phyloP scores from a whole-genome alignment of 2,888 invertebrate species.

The Mimas tiliae region DNA sequence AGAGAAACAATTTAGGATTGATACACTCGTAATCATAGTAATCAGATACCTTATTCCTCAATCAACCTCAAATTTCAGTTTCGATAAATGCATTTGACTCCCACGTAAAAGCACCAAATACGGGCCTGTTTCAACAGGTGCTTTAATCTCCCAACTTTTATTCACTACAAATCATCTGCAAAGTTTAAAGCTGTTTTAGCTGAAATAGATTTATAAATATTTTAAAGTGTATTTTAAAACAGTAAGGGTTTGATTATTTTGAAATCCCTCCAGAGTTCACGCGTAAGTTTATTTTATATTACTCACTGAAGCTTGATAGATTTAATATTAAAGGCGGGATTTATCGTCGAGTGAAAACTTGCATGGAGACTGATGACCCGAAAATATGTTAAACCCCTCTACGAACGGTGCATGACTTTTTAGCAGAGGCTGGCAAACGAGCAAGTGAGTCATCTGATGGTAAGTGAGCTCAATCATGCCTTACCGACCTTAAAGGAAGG shows the following conservation, averaged over 20 bases:
- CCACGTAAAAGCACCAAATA: neutral
- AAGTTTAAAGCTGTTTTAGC: slow-evolving; percentile 11
- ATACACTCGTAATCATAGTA: no score
- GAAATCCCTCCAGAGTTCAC: neutral
- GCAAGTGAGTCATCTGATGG: no score
- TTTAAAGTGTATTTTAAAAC: neutral
- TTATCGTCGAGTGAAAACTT: neutral
- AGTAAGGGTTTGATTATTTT: neutral
- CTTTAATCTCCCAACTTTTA: slow-evolving; percentile 20
- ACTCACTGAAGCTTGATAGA: neutral
- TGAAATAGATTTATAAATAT: slow-evolving; percentile 9
- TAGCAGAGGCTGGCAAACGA: no score
- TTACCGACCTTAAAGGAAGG: no score
- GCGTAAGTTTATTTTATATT: neutral
- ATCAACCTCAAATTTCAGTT: no score
- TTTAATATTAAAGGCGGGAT: neutral
- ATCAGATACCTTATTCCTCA: no score
- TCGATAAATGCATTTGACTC: neutral
- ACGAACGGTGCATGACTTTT: no score
- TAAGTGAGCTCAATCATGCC: no score
- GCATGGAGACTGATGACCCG: no score
- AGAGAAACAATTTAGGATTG: no score
- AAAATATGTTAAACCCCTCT: no score
- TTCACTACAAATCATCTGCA: slow-evolving; percentile 23
- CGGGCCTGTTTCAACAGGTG: slow-evolving; percentile 13